A percentile compares a stretch with the other conserved stretches of the same genome.
Evolutionary conservation across 92 coral and sea anemone species (phyloP).

Genomic region (Micromussa lordhowensis): DNA sequence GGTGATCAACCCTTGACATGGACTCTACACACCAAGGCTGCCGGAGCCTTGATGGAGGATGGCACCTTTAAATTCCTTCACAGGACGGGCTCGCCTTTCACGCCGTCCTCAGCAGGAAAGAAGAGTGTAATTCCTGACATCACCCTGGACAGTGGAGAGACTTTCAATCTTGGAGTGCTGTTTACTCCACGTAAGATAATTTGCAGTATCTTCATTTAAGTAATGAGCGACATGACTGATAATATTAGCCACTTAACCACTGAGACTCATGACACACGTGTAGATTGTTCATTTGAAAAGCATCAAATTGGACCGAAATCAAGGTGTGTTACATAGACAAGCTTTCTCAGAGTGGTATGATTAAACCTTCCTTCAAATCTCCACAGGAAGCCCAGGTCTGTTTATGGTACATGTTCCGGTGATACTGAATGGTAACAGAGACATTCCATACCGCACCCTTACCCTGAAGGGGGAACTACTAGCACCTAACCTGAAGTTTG

Average conservation of each 20-base stretch:
- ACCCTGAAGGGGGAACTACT: conserved; percentile 85
- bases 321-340: neutral
- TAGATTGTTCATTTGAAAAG: neutral
- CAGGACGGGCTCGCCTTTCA: conserved; percentile 94
- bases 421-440: conserved; percentile 82
- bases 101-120: conserved; percentile 79
- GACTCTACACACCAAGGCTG: conserved; percentile 84
- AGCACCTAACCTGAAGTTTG: conserved; percentile 78
- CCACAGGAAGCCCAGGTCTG: conserved; percentile 84
- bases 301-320: neutral
- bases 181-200: conserved; percentile 90
- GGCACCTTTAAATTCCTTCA: conserved; percentile 97
- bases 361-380: neutral
- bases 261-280: neutral
- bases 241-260: too few relatives aligned
- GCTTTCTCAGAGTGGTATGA: neutral
- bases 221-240: too few relatives aligned
- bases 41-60: conserved; percentile 82
- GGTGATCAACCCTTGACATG: conserved; percentile 85
- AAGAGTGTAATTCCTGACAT: conserved; percentile 80
- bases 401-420: conserved; percentile 89
- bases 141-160: conserved; percentile 89
- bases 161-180: conserved; percentile 92
- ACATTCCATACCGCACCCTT: conserved; percentile 86
- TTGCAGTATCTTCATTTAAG: neutral